Base-by-base conservation (phyloP, 2,888 invertebrate genomes). In the Odontocolon sp. region DNA sequence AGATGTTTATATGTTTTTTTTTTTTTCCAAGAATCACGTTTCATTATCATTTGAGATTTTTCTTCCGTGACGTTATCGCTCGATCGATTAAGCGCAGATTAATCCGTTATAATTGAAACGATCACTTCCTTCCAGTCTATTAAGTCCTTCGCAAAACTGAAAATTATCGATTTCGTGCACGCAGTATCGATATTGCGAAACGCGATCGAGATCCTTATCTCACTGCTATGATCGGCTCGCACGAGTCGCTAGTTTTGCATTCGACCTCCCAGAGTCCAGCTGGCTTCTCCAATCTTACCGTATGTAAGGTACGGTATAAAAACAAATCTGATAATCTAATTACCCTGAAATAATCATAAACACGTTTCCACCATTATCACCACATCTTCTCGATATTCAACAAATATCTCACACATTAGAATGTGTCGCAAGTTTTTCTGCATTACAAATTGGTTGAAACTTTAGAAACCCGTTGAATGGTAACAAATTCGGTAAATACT, bases 151-250 rank as follows among this genome's bases (percentile, higher is more conserved):
- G 61, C 76, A 64, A 76, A 79, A 80, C 82, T 70, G 75, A 82
- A 81, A 82, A 87, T 88, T 85, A 88, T 84, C 87, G 87, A 87
- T 87, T 87, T 85, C 81, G 80, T 81, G 77, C 54, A 9, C 56
- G 33, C 84, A 80, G 80, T 84, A 80, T 75, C 77, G 75, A 79
- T 80, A 82, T 84, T 81, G 67, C 50, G 71, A 33, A 66, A 11
- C n/a, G 21, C 61, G 77, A 85, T 82, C 84, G 57, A 67, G 85
- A 87, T 87, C 79, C 52, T 73, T 86, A 86, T 86, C 86, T 64
- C 9, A n/a, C 40, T 57, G 64, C 73, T 50, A 38, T 69, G 66
- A 67, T 45, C 21, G 68, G 8, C 26, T 42, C 52, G 63, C 61
- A 61, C 81, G 83, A 84, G 79, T 77, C 79, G 80, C 76, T 80